These are phyloP conservation scores for Steinernema feltiae DNA, from an alignment of 1,140 invertebrate genomes.

Conservation along the genomic window DNA sequence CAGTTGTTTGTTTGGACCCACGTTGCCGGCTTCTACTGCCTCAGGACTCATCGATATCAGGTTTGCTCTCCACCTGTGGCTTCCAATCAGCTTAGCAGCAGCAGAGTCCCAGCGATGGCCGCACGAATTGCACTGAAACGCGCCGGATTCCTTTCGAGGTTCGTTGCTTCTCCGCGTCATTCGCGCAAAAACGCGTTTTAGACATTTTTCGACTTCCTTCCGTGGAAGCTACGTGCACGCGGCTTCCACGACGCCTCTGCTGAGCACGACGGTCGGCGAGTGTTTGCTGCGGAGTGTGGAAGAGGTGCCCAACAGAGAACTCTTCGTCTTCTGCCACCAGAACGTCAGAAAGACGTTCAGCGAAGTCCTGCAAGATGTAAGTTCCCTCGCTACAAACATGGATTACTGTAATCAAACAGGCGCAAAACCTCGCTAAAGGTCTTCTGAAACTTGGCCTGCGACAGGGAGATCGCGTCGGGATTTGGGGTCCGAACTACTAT, in stretches of 20 bases:
- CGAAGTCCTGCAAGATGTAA: conserved; percentile 23
- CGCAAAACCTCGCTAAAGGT: conserved; percentile 72
- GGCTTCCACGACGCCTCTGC: conserved; percentile 23
- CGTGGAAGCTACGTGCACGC: conserved; percentile 28
- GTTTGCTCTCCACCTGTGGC: neutral
- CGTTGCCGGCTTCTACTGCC: neutral
- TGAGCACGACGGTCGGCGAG: conserved; percentile 11
- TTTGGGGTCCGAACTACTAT: conserved; percentile 77
- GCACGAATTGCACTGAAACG: neutral
- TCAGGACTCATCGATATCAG: neutral
- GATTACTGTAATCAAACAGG: conserved; percentile 62
- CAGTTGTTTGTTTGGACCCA: neutral
- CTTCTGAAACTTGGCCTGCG: conserved; percentile 70
- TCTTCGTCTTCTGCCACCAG: conserved; percentile 31
- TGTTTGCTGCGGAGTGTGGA: neutral
- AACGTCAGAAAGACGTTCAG: conserved; percentile 29
- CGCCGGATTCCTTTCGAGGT: neutral
- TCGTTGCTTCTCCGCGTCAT: neutral
- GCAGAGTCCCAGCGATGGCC: no score
- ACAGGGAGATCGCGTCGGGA: conserved; percentile 72
- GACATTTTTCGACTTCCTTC: neutral
- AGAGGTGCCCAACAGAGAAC: conserved; percentile 22
- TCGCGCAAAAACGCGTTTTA: neutral
- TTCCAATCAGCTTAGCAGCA: no score
- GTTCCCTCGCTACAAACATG: conserved; percentile 22